A percentile compares a stretch with the other conserved stretches of the same genome.
Evolutionary conservation across 2,113 vertebrate species (phyloP).

Genomic region (Pelobates fuscus): DNA sequence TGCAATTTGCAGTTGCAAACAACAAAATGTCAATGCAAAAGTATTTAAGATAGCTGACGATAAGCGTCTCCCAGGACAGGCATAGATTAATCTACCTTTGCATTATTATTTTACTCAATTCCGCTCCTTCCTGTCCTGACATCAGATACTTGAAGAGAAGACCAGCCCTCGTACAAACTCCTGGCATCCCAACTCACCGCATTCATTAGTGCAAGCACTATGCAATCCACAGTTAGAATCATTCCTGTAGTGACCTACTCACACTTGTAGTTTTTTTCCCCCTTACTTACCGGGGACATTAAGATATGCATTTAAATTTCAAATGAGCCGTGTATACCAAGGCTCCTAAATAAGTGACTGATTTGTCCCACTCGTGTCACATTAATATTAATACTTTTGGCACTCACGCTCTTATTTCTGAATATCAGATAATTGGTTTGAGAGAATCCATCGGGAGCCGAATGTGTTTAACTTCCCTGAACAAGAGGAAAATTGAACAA

Average conservation of each 20-base stretch:
- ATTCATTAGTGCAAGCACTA: constrained; percentile 45
- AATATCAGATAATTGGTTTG: constrained; percentile 71
- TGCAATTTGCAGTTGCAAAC: neutral
- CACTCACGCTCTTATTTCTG: constrained; percentile 60
- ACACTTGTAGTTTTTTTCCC: constrained; percentile 1
- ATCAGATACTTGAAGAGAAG: constrained; percentile 34
- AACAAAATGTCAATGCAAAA: neutral
- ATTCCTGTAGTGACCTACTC: constrained; percentile 54
- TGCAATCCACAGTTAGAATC: constrained; percentile 49
- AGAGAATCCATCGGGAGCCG: constrained; percentile 60
- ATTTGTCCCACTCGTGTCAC: constrained; percentile 66
- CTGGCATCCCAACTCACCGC: neutral
- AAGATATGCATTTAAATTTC: constrained; percentile 72
- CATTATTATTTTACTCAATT: constrained; percentile 51
- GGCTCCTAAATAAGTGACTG: constrained; percentile 67
- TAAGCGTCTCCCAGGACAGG: constrained; percentile 33
- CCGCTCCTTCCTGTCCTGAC: constrained; percentile 35
- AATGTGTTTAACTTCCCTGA: constrained; percentile 71
- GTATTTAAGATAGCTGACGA: constrained; percentile 37
- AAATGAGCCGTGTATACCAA: constrained; percentile 67
- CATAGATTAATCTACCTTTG: constrained; percentile 18
- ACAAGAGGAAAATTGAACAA: constrained; percentile 55
- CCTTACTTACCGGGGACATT: constrained; percentile 57
- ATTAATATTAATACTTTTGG: constrained; percentile 71
- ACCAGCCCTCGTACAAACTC: constrained; percentile 19